Evolutionary conservation across 2,888 invertebrate genomes (phyloP).

Genomic region (Dryobotodes eremita): DNA sequence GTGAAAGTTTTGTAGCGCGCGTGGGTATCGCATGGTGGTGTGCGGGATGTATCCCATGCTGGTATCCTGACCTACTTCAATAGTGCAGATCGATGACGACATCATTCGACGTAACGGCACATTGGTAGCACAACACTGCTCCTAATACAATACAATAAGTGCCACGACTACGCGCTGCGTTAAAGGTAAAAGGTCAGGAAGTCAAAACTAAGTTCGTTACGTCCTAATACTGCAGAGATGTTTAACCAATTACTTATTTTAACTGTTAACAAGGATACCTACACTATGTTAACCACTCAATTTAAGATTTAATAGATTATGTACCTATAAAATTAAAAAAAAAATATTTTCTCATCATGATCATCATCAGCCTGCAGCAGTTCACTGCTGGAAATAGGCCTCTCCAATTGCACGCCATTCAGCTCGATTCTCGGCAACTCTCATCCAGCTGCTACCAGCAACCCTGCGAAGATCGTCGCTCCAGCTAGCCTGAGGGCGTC

Average conservation of each 20-base stretch:
- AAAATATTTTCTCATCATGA: not conserved
- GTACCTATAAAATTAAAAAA: not conserved
- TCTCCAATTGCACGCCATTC: too few species aligned
- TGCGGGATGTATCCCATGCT: conserved; percentile 54
- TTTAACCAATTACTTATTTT: conserved; percentile 9
- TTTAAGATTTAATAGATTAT: not conserved
- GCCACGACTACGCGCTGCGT: conserved; percentile 47
- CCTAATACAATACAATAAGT: conserved; percentile 58
- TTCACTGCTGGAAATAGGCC: too few species aligned
- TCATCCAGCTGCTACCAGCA: too few species aligned
- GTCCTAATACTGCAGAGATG: conserved; percentile 52
- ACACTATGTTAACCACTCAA: not conserved
- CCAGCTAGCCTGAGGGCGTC: too few species aligned
- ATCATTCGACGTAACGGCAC: conserved; percentile 53
- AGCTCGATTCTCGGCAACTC: too few species aligned
- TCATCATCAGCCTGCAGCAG: not conserved
- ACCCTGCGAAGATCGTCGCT: too few species aligned
- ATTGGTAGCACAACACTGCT: conserved; percentile 50
- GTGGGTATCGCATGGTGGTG: conserved; percentile 50
- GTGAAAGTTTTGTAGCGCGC: conserved; percentile 60
- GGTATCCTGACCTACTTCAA: conserved; percentile 73
- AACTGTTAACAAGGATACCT: not conserved
- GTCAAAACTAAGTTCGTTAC: conserved; percentile 59
- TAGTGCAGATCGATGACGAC: conserved; percentile 69
- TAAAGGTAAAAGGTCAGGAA: conserved; percentile 70